Evolutionary conservation across 2,113 vertebrate species (phyloP), one percentile per base, ranked within the genome.

Genomic region (Plectropomus leopardus): DNA sequence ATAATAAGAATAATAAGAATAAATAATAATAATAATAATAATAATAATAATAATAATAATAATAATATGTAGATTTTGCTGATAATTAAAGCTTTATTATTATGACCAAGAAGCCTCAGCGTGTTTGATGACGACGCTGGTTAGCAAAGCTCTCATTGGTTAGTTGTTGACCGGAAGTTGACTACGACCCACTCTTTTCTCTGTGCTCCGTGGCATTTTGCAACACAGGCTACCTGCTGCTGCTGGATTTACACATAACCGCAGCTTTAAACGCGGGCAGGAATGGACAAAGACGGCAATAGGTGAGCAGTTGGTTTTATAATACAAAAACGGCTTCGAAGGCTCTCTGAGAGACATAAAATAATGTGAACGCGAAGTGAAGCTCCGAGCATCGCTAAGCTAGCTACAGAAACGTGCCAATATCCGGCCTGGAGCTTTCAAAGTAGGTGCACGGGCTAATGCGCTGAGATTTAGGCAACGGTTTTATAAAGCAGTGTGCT

Each of bases 171-270:
- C 78, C 93, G 93, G 94, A 94, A 93, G 81, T 76, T 45, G 54
- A 51, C 26, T 30, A 1, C 30, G 45, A 72, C 55, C 77, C 78
- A 85, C 82, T 92, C 88, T 80, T 73, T 60, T 84, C 76, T 83
- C 64, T 87, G 63, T 89, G 89, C 90, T 89, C 94, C 94, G 94
- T 95, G 94, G 94, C 94, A 92, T 86, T 87, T 70, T 45, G 66
- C 16, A 28, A 36, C 78, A 65, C 51, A 61, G 58, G 44, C 71
- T 34, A 15, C 4, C 40, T 4, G 50, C 63, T 0, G 71, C 19
- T 3, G 79, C 21, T 36, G 65, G 21, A 15, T 65, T 50, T 2
- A 3, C 1, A 13, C 21, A 28, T 64, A 63, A 17, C 17, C 10
- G 0, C 26, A 9, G 28, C 64, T 54, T 15, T 58, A 10, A 32